Percentiles rank a stretch among this genome's conserved stretches.
phyloP scores from a whole-genome alignment of 1,140 invertebrate genomes.

The Plodia interpunctella region DNA sequence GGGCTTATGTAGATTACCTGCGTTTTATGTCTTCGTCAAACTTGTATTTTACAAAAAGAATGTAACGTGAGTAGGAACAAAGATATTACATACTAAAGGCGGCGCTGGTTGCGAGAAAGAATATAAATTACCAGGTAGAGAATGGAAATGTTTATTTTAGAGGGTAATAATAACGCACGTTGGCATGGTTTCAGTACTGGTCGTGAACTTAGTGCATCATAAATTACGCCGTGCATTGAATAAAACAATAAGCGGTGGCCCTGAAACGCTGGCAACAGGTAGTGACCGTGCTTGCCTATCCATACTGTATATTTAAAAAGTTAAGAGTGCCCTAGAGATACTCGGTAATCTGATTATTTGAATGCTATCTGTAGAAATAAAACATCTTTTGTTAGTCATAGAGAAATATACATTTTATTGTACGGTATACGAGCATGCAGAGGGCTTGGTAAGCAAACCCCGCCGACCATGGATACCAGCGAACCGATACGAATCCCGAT shows the following conservation, averaged over 20 bases:
- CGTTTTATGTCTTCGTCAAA: no score
- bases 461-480: no score
- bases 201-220: conserved; percentile 25
- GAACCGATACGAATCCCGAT: no score
- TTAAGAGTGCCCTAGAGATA: conserved; percentile 4
- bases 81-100: not conserved
- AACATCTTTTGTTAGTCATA: no score
- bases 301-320: conserved; percentile 8
- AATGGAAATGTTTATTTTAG: conserved; percentile 25
- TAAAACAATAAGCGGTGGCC: conserved; percentile 22
- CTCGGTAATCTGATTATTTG: conserved; percentile 6
- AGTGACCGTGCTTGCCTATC: conserved; percentile 7
- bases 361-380: no score
- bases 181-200: conserved; percentile 27
- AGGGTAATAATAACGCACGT: conserved; percentile 19
- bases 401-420: no score
- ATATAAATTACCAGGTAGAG: conserved; percentile 22
- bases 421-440: no score
- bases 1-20: no score
- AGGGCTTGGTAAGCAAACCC: no score
- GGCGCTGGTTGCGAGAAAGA: conserved; percentile 15
- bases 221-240: conserved; percentile 32
- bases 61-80: not conserved
- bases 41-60: not conserved
- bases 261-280: conserved; percentile 30